Evolutionary conservation across 2,888 invertebrate genomes (phyloP).

Genomic region (Cinara cedri): DNA sequence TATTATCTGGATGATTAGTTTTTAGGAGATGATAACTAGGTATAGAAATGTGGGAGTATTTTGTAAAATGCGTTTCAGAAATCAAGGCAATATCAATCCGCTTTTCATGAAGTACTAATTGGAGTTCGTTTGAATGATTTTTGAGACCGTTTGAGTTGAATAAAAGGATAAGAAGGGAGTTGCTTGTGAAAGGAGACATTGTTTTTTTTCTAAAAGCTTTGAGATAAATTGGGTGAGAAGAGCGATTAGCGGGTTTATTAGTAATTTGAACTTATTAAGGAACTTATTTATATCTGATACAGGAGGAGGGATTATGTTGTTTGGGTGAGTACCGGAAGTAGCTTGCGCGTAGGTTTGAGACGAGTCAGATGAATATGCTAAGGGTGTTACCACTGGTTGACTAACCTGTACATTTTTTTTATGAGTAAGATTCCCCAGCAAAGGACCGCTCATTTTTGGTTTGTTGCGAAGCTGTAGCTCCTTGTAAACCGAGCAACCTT

Average conservation of each 20-base stretch:
- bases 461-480: neutral
- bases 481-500: constrained; percentile 1
- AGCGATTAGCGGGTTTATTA: constrained; percentile 21
- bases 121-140: constrained; percentile 31
- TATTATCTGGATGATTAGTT: constrained; percentile 1
- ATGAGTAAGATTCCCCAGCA: constrained; percentile 21
- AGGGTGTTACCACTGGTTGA: constrained; percentile 23
- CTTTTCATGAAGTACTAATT: neutral
- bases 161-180: constrained; percentile 19
- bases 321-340: neutral
- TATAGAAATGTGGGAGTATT: neutral
- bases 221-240: constrained; percentile 30
- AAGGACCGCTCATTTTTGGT: neutral
- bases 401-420: constrained; percentile 30
- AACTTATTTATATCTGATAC: constrained; percentile 23
- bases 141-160: constrained; percentile 27
- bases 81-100: constrained; percentile 1
- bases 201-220: constrained; percentile 24
- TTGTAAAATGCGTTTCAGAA: constrained; percentile 31
- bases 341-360: constrained; percentile 27
- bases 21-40: constrained; percentile 17
- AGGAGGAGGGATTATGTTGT: neutral
- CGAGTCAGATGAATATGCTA: neutral
- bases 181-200: constrained; percentile 25
- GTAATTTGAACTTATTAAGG: constrained; percentile 29